Evolutionary conservation across 2,797 vertebrate species (phyloP).

Genomic region (Fundulus diaphanus): DNA sequence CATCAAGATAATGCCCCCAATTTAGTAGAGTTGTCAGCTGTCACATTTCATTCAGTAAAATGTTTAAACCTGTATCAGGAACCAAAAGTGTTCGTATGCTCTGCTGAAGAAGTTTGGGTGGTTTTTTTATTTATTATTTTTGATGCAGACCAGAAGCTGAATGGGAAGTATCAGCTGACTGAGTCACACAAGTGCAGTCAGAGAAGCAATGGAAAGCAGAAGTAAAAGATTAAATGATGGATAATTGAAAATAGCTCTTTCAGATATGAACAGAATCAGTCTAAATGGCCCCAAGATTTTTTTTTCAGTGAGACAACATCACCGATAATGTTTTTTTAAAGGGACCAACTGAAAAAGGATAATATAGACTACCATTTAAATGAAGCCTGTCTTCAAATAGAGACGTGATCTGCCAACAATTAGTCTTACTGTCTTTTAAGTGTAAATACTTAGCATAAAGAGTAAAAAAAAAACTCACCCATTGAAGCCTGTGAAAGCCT

Average conservation of each 20-base stretch:
- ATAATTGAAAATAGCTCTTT: neutral
- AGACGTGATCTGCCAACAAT: too few relatives aligned
- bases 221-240: neutral
- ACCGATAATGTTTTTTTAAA: neutral
- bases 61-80: neutral
- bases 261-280: neutral
- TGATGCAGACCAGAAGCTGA: neutral
- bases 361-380: too few relatives aligned
- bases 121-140: neutral
- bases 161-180: neutral
- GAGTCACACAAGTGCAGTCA: neutral
- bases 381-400: too few relatives aligned
- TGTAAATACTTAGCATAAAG: too few relatives aligned
- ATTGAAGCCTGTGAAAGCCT: too few relatives aligned
- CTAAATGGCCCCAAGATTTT: neutral
- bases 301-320: neutral
- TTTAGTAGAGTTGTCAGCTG: neutral
- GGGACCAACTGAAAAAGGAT: too few relatives aligned
- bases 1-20: neutral
- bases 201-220: neutral
- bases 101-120: neutral
- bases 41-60: neutral
- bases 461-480: too few relatives aligned
- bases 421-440: too few relatives aligned
- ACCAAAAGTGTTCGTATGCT: neutral